Percentiles rank a stretch among this genome's conserved stretches.
Conservation (phyloP, 1,140 invertebrate genomes). For the Drosophila prosaltans region DNA sequence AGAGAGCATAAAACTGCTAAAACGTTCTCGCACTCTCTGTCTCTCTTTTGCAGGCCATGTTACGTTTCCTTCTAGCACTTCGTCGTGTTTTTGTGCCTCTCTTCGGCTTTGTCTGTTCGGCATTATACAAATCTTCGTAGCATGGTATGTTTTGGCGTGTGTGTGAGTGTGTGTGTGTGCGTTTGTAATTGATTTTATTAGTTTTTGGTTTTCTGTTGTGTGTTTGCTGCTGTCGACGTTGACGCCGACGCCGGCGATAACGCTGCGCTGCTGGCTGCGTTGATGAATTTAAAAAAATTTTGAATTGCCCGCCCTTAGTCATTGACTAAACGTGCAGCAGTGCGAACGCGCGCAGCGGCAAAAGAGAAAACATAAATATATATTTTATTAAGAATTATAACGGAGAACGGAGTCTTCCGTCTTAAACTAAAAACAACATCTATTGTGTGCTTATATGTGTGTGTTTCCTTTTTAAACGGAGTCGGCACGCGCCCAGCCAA, state of each 20-base stretch:
- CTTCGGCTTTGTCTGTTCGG: slow-evolving; percentile 26
- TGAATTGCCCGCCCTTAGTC: slow-evolving; percentile 83
- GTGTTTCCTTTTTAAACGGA: slow-evolving; percentile 17
- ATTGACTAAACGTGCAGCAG: slow-evolving; percentile 83
- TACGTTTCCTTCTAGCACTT: slow-evolving; percentile 48
- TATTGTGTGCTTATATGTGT: slow-evolving; percentile 3
- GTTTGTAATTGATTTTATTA: slow-evolving; percentile 83
- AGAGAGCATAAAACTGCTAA: slow-evolving; percentile 9
- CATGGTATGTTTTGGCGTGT: slow-evolving; percentile 26
- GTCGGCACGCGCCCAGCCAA: slow-evolving; percentile 17
- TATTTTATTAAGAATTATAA: slow-evolving; percentile 2
- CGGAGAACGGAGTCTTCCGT: slow-evolving; percentile 22
- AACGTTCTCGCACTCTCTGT: slow-evolving; percentile 37
- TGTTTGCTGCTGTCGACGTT: slow-evolving; percentile 70
- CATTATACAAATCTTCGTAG: slow-evolving; percentile 11
- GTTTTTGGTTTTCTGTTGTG: slow-evolving; percentile 79
- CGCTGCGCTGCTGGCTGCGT: slow-evolving; percentile 45
- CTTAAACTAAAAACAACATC: slow-evolving; percentile 2
- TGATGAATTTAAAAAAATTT: slow-evolving; percentile 83
- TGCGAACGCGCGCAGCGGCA: slow-evolving; percentile 73
- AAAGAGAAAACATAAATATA: slow-evolving; percentile 33
- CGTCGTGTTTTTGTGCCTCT: slow-evolving; percentile 24
- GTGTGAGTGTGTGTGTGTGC: slow-evolving; percentile 72
- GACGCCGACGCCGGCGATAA: slow-evolving; percentile 31
- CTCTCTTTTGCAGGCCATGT: slow-evolving; percentile 38